phyloP scores from a whole-genome alignment of 2,888 invertebrate species.

The Oscheius myriophilus region DNA sequence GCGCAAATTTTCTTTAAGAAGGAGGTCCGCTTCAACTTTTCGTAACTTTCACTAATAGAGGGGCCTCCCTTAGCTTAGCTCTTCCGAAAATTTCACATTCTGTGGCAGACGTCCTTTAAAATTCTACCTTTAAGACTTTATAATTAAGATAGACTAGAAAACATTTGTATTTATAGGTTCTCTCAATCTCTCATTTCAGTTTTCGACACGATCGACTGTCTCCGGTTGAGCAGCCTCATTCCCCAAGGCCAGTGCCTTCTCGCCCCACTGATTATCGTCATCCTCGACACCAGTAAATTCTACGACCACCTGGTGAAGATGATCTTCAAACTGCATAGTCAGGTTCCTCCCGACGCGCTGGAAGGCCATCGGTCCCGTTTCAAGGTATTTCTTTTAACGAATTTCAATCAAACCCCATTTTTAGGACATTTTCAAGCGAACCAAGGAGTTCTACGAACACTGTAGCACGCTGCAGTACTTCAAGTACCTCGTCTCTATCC shows the following conservation, averaged over 20 bases:
- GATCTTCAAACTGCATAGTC: conserved; percentile 89
- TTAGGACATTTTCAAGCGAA: conserved; percentile 70
- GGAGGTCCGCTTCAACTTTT: too few relatives aligned
- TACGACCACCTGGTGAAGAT: conserved; percentile 96
- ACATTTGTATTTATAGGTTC: too few relatives aligned
- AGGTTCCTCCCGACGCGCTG: conserved; percentile 88
- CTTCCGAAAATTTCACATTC: too few relatives aligned
- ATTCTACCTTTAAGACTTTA: too few relatives aligned
- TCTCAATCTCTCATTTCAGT: conserved; percentile 77
- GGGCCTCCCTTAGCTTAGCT: too few relatives aligned
- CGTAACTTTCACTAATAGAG: too few relatives aligned
- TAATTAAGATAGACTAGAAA: too few relatives aligned
- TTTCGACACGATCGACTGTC: conserved; percentile 90
- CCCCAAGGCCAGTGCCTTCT: conserved; percentile 94
- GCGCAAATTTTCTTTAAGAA: too few relatives aligned
- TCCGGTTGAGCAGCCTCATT: conserved; percentile 95
- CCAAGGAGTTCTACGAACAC: conserved; percentile 91
- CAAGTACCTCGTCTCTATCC: conserved; percentile 91
- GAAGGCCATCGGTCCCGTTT: conserved; percentile 90
- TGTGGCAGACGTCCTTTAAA: too few relatives aligned
- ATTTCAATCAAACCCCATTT: background rate
- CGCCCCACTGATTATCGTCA: conserved; percentile 85
- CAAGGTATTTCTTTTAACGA: conserved; percentile 73
- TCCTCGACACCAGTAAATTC: conserved; percentile 92
- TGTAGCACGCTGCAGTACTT: conserved; percentile 95